Conservation (phyloP, 2,888 invertebrate species). For the Melanargia galathea region DNA sequence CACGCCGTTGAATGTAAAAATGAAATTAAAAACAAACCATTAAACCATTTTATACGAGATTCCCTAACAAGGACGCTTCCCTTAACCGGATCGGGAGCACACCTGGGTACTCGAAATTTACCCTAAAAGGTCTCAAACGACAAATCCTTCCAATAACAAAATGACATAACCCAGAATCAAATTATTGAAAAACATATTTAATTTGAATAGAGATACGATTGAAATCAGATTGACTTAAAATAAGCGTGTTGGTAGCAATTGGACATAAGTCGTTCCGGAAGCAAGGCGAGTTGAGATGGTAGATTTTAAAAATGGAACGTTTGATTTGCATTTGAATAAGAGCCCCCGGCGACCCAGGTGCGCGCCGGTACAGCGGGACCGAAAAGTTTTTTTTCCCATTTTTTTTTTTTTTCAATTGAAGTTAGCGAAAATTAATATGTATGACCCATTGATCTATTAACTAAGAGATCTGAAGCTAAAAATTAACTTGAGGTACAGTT, state of each 20-base stretch:
- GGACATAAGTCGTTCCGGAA: slow-evolving; percentile 80
- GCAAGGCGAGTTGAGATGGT: slow-evolving; percentile 78
- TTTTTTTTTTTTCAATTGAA: slow-evolving; percentile 45
- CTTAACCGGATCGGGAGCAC: slow-evolving; percentile 82
- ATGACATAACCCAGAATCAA: slow-evolving; percentile 48
- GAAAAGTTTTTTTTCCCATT: slow-evolving; percentile 69
- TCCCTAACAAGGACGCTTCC: slow-evolving; percentile 81
- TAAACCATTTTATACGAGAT: slow-evolving; percentile 80
- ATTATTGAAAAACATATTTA: slow-evolving; percentile 45
- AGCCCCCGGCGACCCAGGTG: slow-evolving; percentile 81
- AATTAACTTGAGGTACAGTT: no score
- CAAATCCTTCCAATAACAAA: slow-evolving; percentile 47
- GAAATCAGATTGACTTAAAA: slow-evolving; percentile 45
- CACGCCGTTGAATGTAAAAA: slow-evolving; percentile 71
- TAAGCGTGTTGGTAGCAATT: slow-evolving; percentile 58
- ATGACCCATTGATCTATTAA: no score
- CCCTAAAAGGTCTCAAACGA: slow-evolving; percentile 80
- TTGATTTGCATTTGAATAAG: slow-evolving; percentile 83
- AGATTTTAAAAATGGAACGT: slow-evolving; percentile 83
- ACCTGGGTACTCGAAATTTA: slow-evolving; percentile 81
- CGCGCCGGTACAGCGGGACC: slow-evolving; percentile 68
- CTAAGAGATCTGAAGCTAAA: no score
- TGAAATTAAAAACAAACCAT: slow-evolving; percentile 82
- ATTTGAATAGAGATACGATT: slow-evolving; percentile 40
- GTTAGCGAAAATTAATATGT: slow-evolving; percentile 60